Evolutionary conservation across 2,113 vertebrate species (phyloP), one percentile per base, ranked within the genome.

Genomic region (Rousettus leschenaultii): DNA sequence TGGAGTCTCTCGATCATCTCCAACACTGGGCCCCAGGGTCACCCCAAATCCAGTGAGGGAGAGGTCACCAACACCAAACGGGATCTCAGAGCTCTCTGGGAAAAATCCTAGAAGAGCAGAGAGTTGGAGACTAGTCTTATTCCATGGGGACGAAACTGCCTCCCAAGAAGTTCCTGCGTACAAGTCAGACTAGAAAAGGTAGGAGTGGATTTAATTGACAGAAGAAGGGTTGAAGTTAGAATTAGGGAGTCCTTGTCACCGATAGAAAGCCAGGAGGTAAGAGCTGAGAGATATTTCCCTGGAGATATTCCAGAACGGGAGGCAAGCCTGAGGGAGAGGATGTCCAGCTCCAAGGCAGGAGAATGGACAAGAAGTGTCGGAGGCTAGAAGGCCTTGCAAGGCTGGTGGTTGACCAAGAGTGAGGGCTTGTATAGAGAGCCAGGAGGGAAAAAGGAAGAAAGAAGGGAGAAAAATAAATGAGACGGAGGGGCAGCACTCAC

Each of bases 401-500:
- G 5, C 35, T 30, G 16, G 15, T 22, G 77, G 79, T 43, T 26
- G 22, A 28, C 61, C 4, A 11, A 75, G n/a, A 68, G 33, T 21
- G 70, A 59, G 15, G 6, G 4, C 45, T 43, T 48, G 14, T 61
- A 85, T 68, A 18, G 14, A 70, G 30, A 63, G 82, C 18, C 14
- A 84, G 79, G 30, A 43, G 6, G 2, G 30, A 21, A 14, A 7
- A 14, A 45, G 13, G 70, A 77, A 30, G 55, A 77, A 2, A 53
- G 77, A 59, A 80, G 48, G 1, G 11, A 59, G 48, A 48, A 59
- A 57, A 40, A 68, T 0, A 22, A 84, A 45, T 1, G 38, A 89
- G 28, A 28, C 1, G 4, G 43, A 88, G 33, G 15, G 30, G 18
- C 6, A 0, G 11, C 4, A 26, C 99, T 99, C 98, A 99, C 99